Evolutionary conservation across 2,797 vertebrate genomes (phyloP).

Genomic region (Phalloptychus januarius): DNA sequence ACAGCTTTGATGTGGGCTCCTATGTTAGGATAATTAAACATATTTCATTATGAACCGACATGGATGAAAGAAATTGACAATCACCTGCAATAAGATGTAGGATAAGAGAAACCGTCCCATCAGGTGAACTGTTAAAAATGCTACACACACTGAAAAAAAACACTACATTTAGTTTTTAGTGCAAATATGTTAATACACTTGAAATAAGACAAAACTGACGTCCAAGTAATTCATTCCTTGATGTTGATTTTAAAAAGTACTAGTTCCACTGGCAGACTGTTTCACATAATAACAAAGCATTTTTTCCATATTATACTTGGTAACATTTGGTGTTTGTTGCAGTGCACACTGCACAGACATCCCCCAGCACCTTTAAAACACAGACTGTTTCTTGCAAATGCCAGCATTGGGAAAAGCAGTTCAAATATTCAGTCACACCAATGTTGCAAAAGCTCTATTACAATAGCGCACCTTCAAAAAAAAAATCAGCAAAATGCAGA

Average conservation of each 20-base stretch:
- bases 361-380: constrained; percentile 2
- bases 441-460: constrained; percentile 23
- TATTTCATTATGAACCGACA: constrained; percentile 57
- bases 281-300: no score
- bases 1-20: constrained; percentile 37
- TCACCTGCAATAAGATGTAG: constrained; percentile 54
- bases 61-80: constrained; percentile 43
- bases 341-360: constrained; percentile 23
- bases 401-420: constrained; percentile 16
- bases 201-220: no score
- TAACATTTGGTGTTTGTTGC: no score
- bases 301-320: no score
- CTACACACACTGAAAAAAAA: constrained; percentile 40
- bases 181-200: no score
- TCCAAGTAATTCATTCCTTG: no score
- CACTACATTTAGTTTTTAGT: no score
- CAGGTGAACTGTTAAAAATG: constrained; percentile 51
- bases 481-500: constrained; percentile 17
- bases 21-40: constrained; percentile 53
- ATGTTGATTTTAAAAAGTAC: no score
- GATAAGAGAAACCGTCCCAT: constrained; percentile 52
- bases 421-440: constrained; percentile 14
- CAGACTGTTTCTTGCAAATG: constrained; percentile 21
- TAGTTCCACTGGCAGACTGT: no score
- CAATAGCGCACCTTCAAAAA: constrained; percentile 23